Evolutionary conservation across 2,888 invertebrate species (phyloP), one percentile per base, ranked within the genome.

Genomic region (Branchipolynoe longqiensis): DNA sequence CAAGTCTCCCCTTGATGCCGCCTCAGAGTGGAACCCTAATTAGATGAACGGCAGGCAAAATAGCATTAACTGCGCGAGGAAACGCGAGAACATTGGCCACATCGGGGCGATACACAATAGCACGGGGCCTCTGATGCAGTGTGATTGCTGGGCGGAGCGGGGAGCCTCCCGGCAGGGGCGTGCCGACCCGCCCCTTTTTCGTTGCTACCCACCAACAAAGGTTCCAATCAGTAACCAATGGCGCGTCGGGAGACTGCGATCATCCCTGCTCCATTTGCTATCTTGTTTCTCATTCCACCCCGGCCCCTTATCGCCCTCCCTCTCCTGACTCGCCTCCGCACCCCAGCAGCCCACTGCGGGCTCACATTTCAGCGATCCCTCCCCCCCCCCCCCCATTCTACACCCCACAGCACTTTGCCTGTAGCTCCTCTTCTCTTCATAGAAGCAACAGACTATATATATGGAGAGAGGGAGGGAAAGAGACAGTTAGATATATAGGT

Each of bases 41-140:
- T 69, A 69, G 69, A 69, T 69, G 69, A 69, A 69, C 33, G 38
- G 69, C 69, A 38, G n/a, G 36, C 38, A 69, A 69, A 69, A 69
- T 69, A 69, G 69, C 69, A 69, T 69, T 69, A 69, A 69, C 38
- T 69, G 69, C 69, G 69, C 6, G 69, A n/a, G 69, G 69, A 69
- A 69, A 69, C 38, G 38, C 36, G 69, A 69, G 69, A 36, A 31
- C 12, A 25, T 14, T 14, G 38, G 69, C 36, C n/a, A n/a, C n/a
- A n/a, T n/a, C 36, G 33, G 69, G 69, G 69, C 69, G n/a, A 38
- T 38, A 69, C 36, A 69, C 69, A 69, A 69, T 69, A 69, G 69
- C 69, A 69, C 69, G 33, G 69, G 36, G 1, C n/a, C n/a, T 18
- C 69, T 38, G 69, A 69, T 69, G 38, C 33, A 33, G 69, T 69